A percentile compares a stretch with the other conserved stretches of the same genome.
Conservation (phyloP, 2,797 vertebrate species). For the Hafferia zeledoni region DNA sequence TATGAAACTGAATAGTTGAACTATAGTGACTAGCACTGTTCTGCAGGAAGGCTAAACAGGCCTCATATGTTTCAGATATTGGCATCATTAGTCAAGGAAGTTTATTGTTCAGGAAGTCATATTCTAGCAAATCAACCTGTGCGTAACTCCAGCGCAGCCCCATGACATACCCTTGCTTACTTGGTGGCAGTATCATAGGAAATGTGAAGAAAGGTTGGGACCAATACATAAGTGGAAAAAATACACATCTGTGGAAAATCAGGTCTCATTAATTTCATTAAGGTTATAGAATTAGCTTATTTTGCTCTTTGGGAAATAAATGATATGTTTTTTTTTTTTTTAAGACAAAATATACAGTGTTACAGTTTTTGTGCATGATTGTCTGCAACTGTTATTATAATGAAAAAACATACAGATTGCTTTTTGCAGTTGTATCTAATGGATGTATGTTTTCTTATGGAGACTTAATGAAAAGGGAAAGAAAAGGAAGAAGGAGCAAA, state of each 20-base stretch:
- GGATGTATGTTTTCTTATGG: not conserved
- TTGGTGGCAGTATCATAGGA: not conserved
- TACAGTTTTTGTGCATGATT: not conserved
- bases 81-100: not conserved
- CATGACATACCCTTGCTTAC: not conserved
- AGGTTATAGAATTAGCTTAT: not conserved
- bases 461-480: not conserved
- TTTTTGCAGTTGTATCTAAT: not conserved
- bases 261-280: not conserved
- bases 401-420: not conserved
- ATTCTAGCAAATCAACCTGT: not conserved
- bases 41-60: not conserved
- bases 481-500: not conserved
- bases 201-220: not conserved
- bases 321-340: not conserved
- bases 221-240: not conserved
- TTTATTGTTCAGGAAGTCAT: not conserved
- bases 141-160: not conserved
- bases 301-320: not conserved
- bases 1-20: not conserved
- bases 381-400: not conserved
- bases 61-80: not conserved
- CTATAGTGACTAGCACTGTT: not conserved
- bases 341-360: not conserved
- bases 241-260: not conserved